Conservation (phyloP, 2,888 invertebrate species). For the Drosophila falleni region DNA sequence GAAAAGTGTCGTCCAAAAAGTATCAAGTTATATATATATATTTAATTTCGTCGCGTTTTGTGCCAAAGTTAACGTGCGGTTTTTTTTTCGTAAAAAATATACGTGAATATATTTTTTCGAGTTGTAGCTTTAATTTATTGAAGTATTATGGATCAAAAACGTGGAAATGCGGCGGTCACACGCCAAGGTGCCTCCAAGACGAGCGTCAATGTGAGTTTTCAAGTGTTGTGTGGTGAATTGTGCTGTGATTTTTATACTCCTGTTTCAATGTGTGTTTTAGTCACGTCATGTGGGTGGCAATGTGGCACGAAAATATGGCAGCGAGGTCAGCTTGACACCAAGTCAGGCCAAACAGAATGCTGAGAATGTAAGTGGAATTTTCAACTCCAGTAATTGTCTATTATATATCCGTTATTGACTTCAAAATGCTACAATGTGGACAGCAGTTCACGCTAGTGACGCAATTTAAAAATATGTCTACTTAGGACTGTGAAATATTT, state of each 20-base stretch:
- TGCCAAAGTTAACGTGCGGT: constrained; percentile 50
- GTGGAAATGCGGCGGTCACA: constrained; percentile 52
- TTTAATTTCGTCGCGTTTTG: constrained; percentile 40
- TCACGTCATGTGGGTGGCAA: constrained; percentile 48
- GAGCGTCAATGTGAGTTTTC: constrained; percentile 65
- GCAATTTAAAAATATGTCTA: neutral
- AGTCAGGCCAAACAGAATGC: constrained; percentile 74
- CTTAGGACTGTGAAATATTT: too few relatives aligned
- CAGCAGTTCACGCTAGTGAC: neutral
- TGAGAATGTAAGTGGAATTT: constrained; percentile 70
- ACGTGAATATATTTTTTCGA: constrained; percentile 25
- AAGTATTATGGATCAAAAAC: constrained; percentile 63
- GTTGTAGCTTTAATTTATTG: constrained; percentile 25
- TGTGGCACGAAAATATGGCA: constrained; percentile 67
- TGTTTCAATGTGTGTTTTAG: constrained; percentile 29
- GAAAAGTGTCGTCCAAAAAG: constrained; percentile 2
- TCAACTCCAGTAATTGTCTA: neutral
- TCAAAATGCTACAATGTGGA: neutral
- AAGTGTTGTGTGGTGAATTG: neutral
- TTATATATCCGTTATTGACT: neutral
- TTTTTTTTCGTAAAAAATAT: constrained; percentile 6
- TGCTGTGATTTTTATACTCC: neutral
- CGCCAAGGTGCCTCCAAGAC: constrained; percentile 65
- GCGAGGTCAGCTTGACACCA: constrained; percentile 81
- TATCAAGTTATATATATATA: constrained; percentile 3